Conservation (phyloP, 2,888 invertebrate genomes). For the Drosophila atripex region DNA sequence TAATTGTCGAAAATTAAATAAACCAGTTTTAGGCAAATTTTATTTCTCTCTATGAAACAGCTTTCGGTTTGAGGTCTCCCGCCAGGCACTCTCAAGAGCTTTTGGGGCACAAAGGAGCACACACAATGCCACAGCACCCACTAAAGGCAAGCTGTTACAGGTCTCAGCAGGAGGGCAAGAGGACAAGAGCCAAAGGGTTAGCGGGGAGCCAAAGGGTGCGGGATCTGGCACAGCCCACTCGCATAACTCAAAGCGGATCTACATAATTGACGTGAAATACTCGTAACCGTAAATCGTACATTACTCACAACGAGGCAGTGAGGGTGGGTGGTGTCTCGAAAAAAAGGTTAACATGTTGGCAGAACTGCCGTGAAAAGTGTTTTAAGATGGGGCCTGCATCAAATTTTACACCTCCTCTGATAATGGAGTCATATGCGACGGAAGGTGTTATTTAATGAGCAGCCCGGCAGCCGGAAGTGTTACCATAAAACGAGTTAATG, state of each 20-base stretch:
- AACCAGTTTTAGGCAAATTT: slow-evolving; percentile 1
- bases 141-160: slow-evolving; percentile 43
- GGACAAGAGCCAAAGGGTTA: slow-evolving; percentile 15
- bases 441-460: slow-evolving; percentile 30
- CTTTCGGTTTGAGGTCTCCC: slow-evolving; percentile 17
- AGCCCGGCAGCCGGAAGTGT: slow-evolving; percentile 11
- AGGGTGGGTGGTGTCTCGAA: slow-evolving; percentile 10
- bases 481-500: slow-evolving; percentile 10
- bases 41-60: slow-evolving; percentile 12
- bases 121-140: slow-evolving; percentile 26
- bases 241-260: slow-evolving; percentile 76
- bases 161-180: slow-evolving; percentile 35
- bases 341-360: slow-evolving; percentile 57
- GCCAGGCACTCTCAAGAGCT: slow-evolving; percentile 34
- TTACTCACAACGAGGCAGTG: slow-evolving; percentile 38
- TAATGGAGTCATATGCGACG: slow-evolving; percentile 36
- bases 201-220: not conserved
- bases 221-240: slow-evolving; percentile 39
- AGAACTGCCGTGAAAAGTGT: slow-evolving; percentile 56
- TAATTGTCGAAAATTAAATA: not conserved
- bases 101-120: slow-evolving; percentile 41
- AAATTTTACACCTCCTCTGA: slow-evolving; percentile 48
- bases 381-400: slow-evolving; percentile 47
- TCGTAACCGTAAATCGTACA: slow-evolving; percentile 62
- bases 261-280: slow-evolving; percentile 71